Evolutionary conservation across 2,888 invertebrate species (phyloP), one percentile per base, ranked within the genome.

Genomic region (Harpalus rufipes): DNA sequence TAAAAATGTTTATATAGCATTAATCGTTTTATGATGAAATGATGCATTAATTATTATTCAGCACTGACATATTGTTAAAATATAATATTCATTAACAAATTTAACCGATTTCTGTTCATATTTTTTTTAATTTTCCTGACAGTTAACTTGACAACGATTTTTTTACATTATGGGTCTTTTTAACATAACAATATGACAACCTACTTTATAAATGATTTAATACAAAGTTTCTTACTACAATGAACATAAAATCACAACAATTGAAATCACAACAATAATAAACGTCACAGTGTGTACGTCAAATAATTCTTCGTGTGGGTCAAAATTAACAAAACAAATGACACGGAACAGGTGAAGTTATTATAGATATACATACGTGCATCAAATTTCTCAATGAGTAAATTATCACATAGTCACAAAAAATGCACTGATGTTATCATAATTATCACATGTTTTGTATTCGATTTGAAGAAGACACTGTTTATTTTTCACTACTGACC

Each of bases 401-500:
- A 76, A 14, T 78, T 78, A 84, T 78, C 78, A 84, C 76, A 84
- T 78, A 14, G 78, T 84, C 65, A 84, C 84, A 61, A 78, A 78
- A 84, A 84, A 84, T 84, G 84, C 78, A 84, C 63, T 84, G 78
- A 41, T 84, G 63, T 84, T 84, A 72, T 63, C 76, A 74, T 86
- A 82, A 86, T 86, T 87, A 87, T 88, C 88, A 88, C 88, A 88
- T 88, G 86, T 85, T 88, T 86, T 85, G 85, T 87, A 86, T 86
- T 86, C 86, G 85, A 86, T 86, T 85, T 76, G 18, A 84, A 39
- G 39, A 85, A 82, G 76, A 84, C 81, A 84, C 85, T 82, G 83
- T 84, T 84, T 79, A 84, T 84, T 72, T 87, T 87, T 87, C 86
- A 88, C 89, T 88, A 89, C 88, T 89, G 89, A 89, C 89, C 89